A percentile compares a stretch with the other conserved stretches of the same genome.
Evolutionary conservation across 2,113 vertebrate genomes (phyloP).

Genomic region (Saiga tatarica): DNA sequence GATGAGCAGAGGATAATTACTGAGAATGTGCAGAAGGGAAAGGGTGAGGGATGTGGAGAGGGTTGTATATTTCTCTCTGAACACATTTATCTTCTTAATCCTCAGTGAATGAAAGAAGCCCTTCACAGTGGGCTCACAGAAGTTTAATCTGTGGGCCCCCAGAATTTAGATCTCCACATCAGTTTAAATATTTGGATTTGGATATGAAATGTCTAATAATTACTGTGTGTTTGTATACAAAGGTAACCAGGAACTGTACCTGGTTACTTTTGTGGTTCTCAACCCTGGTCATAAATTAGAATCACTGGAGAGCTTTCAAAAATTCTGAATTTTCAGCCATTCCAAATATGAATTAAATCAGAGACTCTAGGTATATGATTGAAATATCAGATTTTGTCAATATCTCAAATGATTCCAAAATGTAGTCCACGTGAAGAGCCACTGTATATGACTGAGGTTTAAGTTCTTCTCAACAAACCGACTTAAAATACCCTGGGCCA

Average conservation of each 20-base stretch:
- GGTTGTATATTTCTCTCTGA: neutral
- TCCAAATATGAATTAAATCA: neutral
- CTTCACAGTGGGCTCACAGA: neutral
- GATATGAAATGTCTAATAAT: neutral
- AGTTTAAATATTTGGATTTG: neutral
- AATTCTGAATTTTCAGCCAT: neutral
- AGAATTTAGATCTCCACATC: neutral
- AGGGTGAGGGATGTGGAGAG: neutral
- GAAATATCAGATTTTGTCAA: neutral
- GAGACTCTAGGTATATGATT: neutral
- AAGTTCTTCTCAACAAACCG: neutral
- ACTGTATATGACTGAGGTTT: neutral
- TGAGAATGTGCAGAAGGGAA: neutral
- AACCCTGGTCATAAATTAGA: neutral
- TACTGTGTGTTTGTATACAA: neutral
- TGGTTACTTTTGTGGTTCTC: neutral
- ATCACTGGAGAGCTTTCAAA: neutral
- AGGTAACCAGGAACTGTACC: neutral
- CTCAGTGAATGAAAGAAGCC: neutral
- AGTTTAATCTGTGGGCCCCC: neutral
- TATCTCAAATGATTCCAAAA: neutral
- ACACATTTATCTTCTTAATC: neutral
- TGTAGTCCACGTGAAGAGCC: neutral
- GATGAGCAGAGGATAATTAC: neutral
- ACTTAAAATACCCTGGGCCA: neutral